A percentile compares a stretch with the other conserved stretches of the same genome.
Conservation (phyloP, 2,888 invertebrate species). For the Eilema caniola region DNA sequence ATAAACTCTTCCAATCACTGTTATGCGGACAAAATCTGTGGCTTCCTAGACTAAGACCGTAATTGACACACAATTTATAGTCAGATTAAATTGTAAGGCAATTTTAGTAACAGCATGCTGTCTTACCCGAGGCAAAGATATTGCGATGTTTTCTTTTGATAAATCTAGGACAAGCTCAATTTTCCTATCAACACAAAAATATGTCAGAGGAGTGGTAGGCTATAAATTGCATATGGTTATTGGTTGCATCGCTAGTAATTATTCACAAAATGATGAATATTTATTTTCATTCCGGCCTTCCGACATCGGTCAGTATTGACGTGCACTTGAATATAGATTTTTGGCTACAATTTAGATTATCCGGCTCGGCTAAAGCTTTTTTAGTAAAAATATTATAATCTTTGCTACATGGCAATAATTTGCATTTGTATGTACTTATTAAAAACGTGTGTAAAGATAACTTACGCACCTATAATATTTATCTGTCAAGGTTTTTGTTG, state of each 20-base stretch:
- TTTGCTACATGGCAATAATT: too few species aligned
- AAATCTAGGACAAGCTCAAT: constrained; percentile 51
- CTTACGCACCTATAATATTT: too few species aligned
- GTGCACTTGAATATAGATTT: constrained; percentile 44
- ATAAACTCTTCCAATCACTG: constrained; percentile 9
- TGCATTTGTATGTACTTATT: too few species aligned
- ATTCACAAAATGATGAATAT: constrained; percentile 62
- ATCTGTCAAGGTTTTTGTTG: too few species aligned
- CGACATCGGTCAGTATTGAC: constrained; percentile 44
- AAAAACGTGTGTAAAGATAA: too few species aligned
- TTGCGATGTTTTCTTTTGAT: constrained; percentile 40
- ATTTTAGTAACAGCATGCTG: constrained; percentile 40
- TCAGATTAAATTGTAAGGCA: constrained; percentile 37
- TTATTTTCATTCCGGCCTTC: constrained; percentile 53
- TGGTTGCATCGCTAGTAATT: constrained; percentile 60
- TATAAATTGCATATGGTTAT: constrained; percentile 57
- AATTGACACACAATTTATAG: constrained; percentile 45
- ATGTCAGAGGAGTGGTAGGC: constrained; percentile 53
- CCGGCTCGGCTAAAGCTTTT: constrained; percentile 14
- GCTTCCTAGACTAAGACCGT: constrained; percentile 24
- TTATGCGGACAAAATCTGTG: constrained; percentile 9
- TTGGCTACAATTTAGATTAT: constrained; percentile 40
- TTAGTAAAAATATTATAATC: too few species aligned
- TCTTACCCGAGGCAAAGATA: constrained; percentile 40
- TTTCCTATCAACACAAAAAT: constrained; percentile 59